Evolutionary conservation across 2,797 vertebrate species (phyloP), one percentile per base, ranked within the genome.

Genomic region (Gallinago nigripennis): DNA sequence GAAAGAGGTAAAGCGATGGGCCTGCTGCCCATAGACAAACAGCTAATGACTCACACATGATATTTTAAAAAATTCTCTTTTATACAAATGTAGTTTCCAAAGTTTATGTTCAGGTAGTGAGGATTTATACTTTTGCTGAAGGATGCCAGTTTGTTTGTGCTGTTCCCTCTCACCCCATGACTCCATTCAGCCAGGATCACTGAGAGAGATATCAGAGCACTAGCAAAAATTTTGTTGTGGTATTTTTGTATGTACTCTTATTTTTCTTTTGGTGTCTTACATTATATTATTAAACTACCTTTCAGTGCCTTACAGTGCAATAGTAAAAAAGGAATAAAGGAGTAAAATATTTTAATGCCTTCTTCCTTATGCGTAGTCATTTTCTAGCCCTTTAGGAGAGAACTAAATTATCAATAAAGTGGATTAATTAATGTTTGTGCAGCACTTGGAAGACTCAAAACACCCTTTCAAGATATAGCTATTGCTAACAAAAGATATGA

Each of bases 321-420:
- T 11, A 63, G 6, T 31, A 72, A 79, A 79, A 35, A 79, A 84
- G 8, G 12, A 88, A 50, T 58, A 54, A 72, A 78, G 15, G 4
- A 70, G 13, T 58, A 41, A 68, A 92, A 58, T 65, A 57, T 35
- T 72, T 73, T 39, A 51, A 28, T 82, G 2, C 15, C 8, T 41
- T 72, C 30, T 78, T 86, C 54, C 11, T 12, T 33, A 58, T 54
- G 13, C 0, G 0, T 30, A 51, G 17, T 30, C 2, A 64, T 79
- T 88, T 91, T 66, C 16, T 48, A 43, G 12, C 18, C 18, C 8
- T 66, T 81, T 54, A 82, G 33, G 20, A 61, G 28, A 76, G 30
- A 84, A 53, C 2, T 35, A 53, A 69, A 33, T 61, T 58, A 41
- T 45, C 1, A 1, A 11, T 39, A 68, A 75, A 13, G 46, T 1